Conservation (phyloP, 2,113 vertebrate species). For the Ginglymostoma cirratum region DNA sequence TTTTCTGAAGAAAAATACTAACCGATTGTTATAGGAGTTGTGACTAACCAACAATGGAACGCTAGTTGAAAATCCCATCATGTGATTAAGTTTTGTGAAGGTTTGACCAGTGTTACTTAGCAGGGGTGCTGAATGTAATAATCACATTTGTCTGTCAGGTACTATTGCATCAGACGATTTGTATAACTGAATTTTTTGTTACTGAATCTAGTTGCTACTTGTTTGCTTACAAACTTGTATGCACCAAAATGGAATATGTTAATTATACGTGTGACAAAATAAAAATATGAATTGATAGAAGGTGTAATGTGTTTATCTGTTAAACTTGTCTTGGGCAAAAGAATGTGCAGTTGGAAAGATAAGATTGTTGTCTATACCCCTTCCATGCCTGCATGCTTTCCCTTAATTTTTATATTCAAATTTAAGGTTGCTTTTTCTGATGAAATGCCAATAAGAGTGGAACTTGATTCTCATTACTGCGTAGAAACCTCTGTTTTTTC, state of each 20-base stretch:
- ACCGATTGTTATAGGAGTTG: neutral
- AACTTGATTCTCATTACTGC: neutral
- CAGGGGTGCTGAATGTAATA: neutral
- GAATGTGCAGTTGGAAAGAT: neutral
- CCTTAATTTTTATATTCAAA: neutral
- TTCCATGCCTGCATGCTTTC: neutral
- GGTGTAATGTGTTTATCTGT: neutral
- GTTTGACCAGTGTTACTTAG: neutral
- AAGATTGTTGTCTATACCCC: neutral
- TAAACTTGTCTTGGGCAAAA: neutral
- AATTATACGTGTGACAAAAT: neutral
- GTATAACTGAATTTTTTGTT: neutral
- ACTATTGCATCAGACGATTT: neutral
- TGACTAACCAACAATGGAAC: neutral
- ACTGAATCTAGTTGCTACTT: neutral
- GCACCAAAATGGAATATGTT: neutral
- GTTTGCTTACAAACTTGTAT: neutral
- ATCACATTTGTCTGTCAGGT: neutral
- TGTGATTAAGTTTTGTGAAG: neutral
- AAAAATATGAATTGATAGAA: neutral
- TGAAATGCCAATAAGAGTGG: neutral
- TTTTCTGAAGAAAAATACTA: neutral
- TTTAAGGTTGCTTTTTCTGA: neutral
- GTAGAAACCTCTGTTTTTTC: neutral
- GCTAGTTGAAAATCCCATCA: neutral